Conservation (phyloP, 2,888 invertebrate genomes). For the Hedya salicella region DNA sequence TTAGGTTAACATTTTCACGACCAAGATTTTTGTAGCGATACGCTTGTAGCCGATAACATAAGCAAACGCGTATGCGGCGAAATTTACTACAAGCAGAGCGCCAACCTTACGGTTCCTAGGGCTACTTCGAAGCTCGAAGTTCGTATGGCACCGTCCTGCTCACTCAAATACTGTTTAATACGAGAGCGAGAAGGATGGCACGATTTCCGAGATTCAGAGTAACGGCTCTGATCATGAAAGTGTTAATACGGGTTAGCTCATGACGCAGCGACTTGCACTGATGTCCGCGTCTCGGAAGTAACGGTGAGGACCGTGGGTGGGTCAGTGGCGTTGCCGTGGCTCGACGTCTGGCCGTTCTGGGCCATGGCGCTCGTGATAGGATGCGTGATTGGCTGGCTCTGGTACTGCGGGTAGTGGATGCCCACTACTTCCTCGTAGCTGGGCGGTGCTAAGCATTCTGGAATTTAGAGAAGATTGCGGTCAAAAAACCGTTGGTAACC, state of each 20-base stretch:
- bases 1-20: background rate
- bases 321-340: slow-evolving; percentile 45
- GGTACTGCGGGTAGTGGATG: slow-evolving; percentile 72
- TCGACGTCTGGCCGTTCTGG: slow-evolving; percentile 56
- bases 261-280: slow-evolving; percentile 52
- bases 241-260: slow-evolving; percentile 39
- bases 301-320: slow-evolving; percentile 56
- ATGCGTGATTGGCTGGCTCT: slow-evolving; percentile 68
- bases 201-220: no score
- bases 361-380: slow-evolving; percentile 72
- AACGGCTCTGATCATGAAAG: no score
- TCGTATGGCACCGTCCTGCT: no score
- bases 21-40: no score
- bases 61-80: no score
- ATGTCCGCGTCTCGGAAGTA: slow-evolving; percentile 56
- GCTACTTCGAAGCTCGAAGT: no score
- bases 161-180: no score
- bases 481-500: background rate
- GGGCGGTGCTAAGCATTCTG: slow-evolving; percentile 80
- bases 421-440: slow-evolving; percentile 81
- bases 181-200: no score
- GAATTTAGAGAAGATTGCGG: slow-evolving; percentile 50
- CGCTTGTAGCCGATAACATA: no score
- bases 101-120: no score
- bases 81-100: no score